Conservation (phyloP, 2,113 vertebrate species). For the Proteles cristata region DNA sequence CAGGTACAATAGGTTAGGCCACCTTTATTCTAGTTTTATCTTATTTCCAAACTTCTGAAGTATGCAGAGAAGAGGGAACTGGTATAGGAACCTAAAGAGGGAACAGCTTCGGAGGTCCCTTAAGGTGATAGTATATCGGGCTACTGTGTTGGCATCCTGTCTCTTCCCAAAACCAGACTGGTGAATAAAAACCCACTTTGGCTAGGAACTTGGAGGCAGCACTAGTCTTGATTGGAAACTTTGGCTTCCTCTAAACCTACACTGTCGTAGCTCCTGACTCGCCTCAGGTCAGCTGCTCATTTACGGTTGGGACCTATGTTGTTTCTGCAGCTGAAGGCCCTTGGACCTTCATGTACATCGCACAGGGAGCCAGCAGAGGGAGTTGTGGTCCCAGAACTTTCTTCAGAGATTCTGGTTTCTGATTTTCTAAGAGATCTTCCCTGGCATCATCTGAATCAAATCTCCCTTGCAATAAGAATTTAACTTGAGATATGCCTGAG, state of each 20-base stretch:
- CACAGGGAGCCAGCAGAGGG: constrained; percentile 82
- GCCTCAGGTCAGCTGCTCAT: background rate
- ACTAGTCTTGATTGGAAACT: background rate
- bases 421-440: background rate
- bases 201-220: background rate
- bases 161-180: constrained; percentile 35
- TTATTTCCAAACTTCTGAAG: constrained; percentile 37
- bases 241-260: background rate
- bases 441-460: background rate
- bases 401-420: rapidly evolving
- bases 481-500: background rate
- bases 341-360: background rate
- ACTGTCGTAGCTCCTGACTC: background rate
- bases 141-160: background rate
- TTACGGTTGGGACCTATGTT: background rate
- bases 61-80: background rate
- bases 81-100: background rate
- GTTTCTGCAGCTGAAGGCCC: background rate
- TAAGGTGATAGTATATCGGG: background rate
- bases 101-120: background rate
- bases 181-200: background rate
- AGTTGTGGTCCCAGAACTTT: constrained; percentile 56
- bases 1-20: background rate
- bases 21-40: background rate
- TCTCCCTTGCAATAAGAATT: background rate